These are phyloP conservation scores for Mastomys natalensis DNA, from an alignment of 2,113 vertebrate species.

Conservation along the genomic window DNA sequence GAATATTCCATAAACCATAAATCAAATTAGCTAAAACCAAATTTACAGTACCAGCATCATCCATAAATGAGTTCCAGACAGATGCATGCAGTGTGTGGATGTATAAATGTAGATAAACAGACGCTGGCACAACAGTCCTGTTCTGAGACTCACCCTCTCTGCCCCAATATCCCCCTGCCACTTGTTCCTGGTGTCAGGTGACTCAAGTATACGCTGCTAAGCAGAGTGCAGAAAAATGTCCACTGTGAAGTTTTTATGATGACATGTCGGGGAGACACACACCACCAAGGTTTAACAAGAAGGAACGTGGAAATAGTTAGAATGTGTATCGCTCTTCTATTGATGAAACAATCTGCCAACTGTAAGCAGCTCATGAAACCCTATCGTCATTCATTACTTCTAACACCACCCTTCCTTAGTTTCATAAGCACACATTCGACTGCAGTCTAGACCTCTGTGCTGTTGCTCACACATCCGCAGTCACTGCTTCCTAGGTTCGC, in stretches of 20 bases:
- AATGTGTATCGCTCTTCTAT: slow-evolving; percentile 40
- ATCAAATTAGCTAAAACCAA: slow-evolving; percentile 84
- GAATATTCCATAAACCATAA: slow-evolving; percentile 84
- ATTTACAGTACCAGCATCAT: slow-evolving; percentile 81
- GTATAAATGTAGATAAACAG: slow-evolving; percentile 78
- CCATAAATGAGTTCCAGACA: slow-evolving; percentile 83
- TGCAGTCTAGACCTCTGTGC: slow-evolving; percentile 67
- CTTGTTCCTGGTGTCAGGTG: slow-evolving; percentile 74
- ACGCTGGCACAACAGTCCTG: slow-evolving; percentile 65
- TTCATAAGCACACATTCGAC: slow-evolving; percentile 48
- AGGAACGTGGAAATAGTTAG: slow-evolving; percentile 62
- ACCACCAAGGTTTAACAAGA: slow-evolving; percentile 52
- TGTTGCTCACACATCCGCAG: slow-evolving; percentile 65
- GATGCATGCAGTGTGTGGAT: slow-evolving; percentile 82
- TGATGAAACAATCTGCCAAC: slow-evolving; percentile 61
- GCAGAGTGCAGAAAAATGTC: slow-evolving; percentile 76
- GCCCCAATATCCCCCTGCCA: not conserved
- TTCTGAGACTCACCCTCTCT: slow-evolving; percentile 4
- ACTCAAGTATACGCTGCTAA: slow-evolving; percentile 67
- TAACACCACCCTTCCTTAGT: slow-evolving; percentile 1
- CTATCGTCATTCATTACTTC: slow-evolving; percentile 45
- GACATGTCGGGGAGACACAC: slow-evolving; percentile 24
- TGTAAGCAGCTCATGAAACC: slow-evolving; percentile 59
- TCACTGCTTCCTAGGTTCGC: slow-evolving; percentile 63
- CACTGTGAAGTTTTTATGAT: slow-evolving; percentile 76